These are phyloP conservation scores for Alectura lathami DNA, from an alignment of 2,113 vertebrate genomes.

Conservation along the genomic window DNA sequence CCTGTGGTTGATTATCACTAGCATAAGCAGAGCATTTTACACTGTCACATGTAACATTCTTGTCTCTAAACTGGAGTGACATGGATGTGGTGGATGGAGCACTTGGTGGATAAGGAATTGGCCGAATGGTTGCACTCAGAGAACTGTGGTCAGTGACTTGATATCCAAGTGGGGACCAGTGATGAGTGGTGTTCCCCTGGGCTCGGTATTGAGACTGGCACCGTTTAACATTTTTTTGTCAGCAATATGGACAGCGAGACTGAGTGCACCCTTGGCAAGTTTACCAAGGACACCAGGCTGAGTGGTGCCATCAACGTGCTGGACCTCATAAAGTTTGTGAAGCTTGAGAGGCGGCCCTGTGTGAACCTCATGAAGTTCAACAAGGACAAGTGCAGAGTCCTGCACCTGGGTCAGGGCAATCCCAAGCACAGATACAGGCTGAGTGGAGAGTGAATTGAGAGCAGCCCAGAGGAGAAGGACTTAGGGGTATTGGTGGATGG, in stretches of 20 bases:
- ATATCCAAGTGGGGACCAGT: neutral
- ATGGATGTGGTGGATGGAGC: neutral
- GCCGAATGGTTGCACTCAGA: neutral
- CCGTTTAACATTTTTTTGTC: neutral
- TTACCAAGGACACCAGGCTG: neutral
- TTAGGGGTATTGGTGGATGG: neutral
- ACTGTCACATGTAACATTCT: neutral
- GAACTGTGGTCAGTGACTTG: neutral
- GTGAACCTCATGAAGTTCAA: neutral
- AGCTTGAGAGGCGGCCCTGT: neutral
- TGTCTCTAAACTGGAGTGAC: neutral
- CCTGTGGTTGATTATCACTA: neutral
- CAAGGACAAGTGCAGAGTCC: neutral
- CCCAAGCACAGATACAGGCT: neutral
- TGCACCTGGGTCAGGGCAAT: no score
- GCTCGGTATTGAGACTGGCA: neutral
- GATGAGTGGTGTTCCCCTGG: neutral
- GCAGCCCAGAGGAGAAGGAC: no score
- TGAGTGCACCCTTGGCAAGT: neutral
- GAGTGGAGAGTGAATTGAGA: neutral
- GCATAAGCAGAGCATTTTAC: neutral
- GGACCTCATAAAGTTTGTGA: no score
- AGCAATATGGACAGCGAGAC: neutral
- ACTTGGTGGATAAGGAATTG: neutral
- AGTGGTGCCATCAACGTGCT: neutral